Percentiles rank a stretch among this genome's conserved stretches.
phyloP scores from a whole-genome alignment of 2,113 vertebrate species.

The Sinocyclocheilus maitianheensis region DNA sequence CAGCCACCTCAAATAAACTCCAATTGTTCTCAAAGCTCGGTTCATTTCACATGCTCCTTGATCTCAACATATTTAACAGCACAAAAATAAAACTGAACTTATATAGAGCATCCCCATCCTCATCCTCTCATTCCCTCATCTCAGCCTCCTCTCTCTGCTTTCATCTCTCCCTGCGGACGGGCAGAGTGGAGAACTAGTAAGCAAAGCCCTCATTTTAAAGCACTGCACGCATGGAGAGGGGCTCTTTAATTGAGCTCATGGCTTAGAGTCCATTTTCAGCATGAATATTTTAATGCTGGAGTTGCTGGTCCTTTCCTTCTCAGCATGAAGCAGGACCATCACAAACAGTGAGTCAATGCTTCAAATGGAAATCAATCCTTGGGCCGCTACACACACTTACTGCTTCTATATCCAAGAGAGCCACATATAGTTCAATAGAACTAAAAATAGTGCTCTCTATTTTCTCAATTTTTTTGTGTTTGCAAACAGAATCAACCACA shows the following conservation, averaged over 20 bases:
- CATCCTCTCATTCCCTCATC: constrained; percentile 44
- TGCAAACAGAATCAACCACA: background rate
- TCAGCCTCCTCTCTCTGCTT: constrained; percentile 33
- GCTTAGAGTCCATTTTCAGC: constrained; percentile 46
- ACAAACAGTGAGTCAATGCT: constrained; percentile 10
- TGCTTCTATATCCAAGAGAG: background rate
- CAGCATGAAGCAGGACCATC: constrained; percentile 15
- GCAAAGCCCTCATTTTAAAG: constrained; percentile 41
- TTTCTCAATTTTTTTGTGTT: background rate
- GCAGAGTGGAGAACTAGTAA: constrained; percentile 27
- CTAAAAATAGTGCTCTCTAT: background rate
- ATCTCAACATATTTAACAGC: constrained; percentile 14
- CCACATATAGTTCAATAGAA: background rate
- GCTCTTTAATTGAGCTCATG: constrained; percentile 50
- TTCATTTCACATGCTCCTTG: constrained; percentile 16
- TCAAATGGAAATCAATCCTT: background rate
- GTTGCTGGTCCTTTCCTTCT: constrained; percentile 36
- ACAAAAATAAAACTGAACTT: constrained; percentile 27
- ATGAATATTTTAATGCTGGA: constrained; percentile 54
- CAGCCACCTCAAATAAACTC: background rate
- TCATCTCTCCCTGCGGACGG: constrained; percentile 45
- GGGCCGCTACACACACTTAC: background rate
- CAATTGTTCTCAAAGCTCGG: background rate
- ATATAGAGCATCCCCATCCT: constrained; percentile 25
- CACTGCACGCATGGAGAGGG: constrained; percentile 27